These are phyloP conservation scores for Sciurus vulgaris DNA, from an alignment of 2,797 vertebrate genomes.

Conservation along the genomic window DNA sequence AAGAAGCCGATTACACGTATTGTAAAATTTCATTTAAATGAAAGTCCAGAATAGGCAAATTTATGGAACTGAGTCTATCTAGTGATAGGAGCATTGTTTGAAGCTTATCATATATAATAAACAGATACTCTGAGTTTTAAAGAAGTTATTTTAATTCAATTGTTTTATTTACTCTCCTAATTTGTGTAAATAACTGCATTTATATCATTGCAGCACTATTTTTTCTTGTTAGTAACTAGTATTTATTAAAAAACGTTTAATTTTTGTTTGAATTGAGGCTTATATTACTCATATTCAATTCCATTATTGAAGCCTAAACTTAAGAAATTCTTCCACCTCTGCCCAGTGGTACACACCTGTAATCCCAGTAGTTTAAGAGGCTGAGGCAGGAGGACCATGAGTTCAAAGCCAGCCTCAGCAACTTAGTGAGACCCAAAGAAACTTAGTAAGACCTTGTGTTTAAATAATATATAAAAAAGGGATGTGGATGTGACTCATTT, in stretches of 20 bases:
- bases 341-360: no score
- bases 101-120: not conserved
- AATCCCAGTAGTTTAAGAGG: no score
- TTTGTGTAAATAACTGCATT: not conserved
- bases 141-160: not conserved
- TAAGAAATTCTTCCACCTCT: not conserved
- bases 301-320: not conserved
- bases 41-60: not conserved
- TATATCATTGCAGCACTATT: not conserved
- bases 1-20: not conserved
- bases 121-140: not conserved
- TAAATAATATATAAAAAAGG: no score
- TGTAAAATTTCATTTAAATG: not conserved
- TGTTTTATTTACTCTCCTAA: not conserved
- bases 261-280: not conserved
- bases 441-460: no score
- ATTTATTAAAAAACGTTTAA: not conserved
- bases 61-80: not conserved
- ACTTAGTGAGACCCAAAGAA: no score
- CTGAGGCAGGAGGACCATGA: no score
- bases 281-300: not conserved
- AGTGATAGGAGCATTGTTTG: not conserved
- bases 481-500: no score
- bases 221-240: not conserved
- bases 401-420: no score